Percentiles rank a stretch among this genome's conserved stretches.
Conservation (phyloP, 1,140 invertebrate genomes). For the Platyura marginata region DNA sequence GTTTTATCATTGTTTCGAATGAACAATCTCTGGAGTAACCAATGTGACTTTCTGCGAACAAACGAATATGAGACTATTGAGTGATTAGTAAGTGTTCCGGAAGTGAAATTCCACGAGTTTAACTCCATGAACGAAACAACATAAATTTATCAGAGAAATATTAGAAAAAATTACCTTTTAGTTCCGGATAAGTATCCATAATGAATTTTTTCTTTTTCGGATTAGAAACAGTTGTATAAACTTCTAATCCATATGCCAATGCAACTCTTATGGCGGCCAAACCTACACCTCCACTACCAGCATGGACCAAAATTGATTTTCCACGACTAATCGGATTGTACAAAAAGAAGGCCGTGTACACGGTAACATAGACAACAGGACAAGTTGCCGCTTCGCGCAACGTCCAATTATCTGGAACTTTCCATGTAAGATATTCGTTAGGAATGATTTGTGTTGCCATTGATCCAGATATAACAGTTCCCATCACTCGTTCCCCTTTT, state of each 20-base stretch:
- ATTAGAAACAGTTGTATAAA: slow-evolving; percentile 59
- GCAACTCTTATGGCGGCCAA: slow-evolving; percentile 69
- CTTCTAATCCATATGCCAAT: slow-evolving; percentile 41
- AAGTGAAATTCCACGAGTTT: not conserved
- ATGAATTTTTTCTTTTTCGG: slow-evolving; percentile 57
- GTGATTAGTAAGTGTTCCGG: not conserved
- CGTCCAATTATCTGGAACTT: slow-evolving; percentile 64
- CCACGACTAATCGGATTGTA: slow-evolving; percentile 41
- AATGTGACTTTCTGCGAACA: slow-evolving; percentile 29
- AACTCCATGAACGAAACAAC: not conserved
- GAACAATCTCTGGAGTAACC: slow-evolving; percentile 40
- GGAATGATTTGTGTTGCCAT: slow-evolving; percentile 42
- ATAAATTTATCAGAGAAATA: not conserved
- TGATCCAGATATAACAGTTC: slow-evolving; percentile 34
- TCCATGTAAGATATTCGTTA: slow-evolving; percentile 39
- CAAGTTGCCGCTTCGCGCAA: slow-evolving; percentile 76
- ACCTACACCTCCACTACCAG: slow-evolving; percentile 75
- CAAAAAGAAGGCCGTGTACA: slow-evolving; percentile 60
- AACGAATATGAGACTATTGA: slow-evolving; percentile 1
- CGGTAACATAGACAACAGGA: slow-evolving; percentile 70
- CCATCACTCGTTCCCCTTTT: slow-evolving; percentile 45
- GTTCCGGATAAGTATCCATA: slow-evolving; percentile 47
- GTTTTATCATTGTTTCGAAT: slow-evolving; percentile 37
- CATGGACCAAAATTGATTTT: slow-evolving; percentile 64
- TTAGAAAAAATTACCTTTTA: slow-evolving; percentile 30